phyloP scores from a whole-genome alignment of 2,113 vertebrate species.

The Erythrocercus mccallii region DNA sequence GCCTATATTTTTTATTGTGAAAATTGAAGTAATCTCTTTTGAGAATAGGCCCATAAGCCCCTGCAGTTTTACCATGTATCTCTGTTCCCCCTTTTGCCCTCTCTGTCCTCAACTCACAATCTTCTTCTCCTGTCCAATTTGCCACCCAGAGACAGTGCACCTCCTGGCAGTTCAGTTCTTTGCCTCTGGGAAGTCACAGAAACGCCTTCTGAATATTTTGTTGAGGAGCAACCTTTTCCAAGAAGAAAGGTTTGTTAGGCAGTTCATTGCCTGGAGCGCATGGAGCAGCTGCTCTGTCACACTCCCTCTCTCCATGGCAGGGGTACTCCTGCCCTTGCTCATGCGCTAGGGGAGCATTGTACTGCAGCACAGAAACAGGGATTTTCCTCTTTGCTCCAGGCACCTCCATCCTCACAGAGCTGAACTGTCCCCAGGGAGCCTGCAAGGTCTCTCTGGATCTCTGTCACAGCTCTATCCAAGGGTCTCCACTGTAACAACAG shows the following conservation, averaged over 20 bases:
- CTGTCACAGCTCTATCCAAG: background rate
- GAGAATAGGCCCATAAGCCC: background rate
- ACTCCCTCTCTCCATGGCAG: rapidly evolving
- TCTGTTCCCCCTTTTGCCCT: background rate
- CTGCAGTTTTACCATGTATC: background rate
- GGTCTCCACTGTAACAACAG: background rate
- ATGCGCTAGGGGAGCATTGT: rapidly evolving
- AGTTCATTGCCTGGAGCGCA: rapidly evolving
- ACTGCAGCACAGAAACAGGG: background rate
- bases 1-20: background rate
- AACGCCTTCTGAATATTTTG: background rate
- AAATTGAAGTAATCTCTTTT: background rate
- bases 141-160: background rate
- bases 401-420: background rate
- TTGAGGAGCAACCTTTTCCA: background rate
- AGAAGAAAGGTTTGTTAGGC: background rate
- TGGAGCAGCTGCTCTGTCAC: background rate
- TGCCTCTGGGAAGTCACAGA: background rate
- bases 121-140: background rate
- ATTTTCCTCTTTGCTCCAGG: background rate
- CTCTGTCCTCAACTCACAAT: background rate
- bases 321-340: background rate
- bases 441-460: background rate
- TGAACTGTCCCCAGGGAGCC: background rate
- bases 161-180: background rate